Conservation (phyloP, 53 echinoderm and acorn worm genomes). For the Zoroaster sp. region DNA sequence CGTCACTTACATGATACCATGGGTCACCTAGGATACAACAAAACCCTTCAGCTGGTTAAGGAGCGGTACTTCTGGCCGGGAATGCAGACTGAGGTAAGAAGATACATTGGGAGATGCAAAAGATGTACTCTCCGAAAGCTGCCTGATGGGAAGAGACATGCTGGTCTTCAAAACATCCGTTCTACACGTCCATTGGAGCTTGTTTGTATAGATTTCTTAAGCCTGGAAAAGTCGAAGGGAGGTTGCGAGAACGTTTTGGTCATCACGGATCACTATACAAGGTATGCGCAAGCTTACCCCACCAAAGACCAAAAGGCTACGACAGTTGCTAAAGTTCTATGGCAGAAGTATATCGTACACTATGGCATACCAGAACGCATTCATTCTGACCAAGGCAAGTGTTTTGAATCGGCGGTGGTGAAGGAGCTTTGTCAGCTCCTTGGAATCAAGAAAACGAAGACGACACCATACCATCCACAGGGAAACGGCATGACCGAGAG, state of each 20-base stretch:
- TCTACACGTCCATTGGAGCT: neutral
- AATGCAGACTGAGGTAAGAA: neutral
- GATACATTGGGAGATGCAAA: neutral
- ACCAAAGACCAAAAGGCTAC: neutral
- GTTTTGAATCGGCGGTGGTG: no score
- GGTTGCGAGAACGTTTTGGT: neutral
- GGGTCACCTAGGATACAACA: no score
- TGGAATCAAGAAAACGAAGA: neutral
- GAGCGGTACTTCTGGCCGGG: neutral
- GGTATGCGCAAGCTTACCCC: neutral
- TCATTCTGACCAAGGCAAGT: no score
- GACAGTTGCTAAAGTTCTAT: no score
- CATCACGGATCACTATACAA: neutral
- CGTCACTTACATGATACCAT: no score
- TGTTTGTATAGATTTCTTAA: neutral
- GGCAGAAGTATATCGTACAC: no score
- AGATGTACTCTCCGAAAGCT: neutral
- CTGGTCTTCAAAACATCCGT: neutral
- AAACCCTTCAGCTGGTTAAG: no score
- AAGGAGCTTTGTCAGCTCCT: neutral
- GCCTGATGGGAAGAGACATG: neutral
- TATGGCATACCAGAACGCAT: no score
- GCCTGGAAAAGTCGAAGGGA: neutral
- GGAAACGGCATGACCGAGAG: constrained; percentile 29
- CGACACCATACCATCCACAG: neutral